phyloP scores from a whole-genome alignment of 2,113 vertebrate species.

The Vicugna pacos region DNA sequence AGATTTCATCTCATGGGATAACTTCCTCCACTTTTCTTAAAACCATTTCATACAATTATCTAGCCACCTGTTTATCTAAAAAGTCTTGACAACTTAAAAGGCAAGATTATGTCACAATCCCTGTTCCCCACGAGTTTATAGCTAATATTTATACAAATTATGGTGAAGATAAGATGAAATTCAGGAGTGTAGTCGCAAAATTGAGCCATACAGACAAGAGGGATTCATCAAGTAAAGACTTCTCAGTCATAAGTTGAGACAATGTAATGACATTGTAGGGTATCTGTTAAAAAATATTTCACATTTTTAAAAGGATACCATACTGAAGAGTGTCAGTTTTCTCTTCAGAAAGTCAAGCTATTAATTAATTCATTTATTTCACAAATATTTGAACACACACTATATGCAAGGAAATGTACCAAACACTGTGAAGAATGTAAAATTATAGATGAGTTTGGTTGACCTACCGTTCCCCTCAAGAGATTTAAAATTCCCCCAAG shows the following conservation, averaged over 20 bases:
- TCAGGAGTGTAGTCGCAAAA: background rate
- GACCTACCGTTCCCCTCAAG: background rate
- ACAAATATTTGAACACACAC: constrained; percentile 35
- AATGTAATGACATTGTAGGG: background rate
- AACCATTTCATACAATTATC: background rate
- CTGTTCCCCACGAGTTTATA: background rate
- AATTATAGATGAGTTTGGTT: background rate
- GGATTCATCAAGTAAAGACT: constrained; percentile 34
- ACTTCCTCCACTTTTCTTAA: constrained; percentile 37
- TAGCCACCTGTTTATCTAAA: constrained; percentile 27
- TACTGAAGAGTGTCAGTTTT: constrained; percentile 14
- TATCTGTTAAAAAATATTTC: constrained; percentile 26
- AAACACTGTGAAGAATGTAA: background rate
- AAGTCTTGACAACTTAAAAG: constrained; percentile 34
- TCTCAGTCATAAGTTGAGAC: background rate
- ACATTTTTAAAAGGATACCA: constrained; percentile 18
- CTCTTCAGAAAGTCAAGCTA: constrained; percentile 30
- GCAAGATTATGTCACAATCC: background rate
- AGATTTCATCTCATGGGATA: constrained; percentile 14
- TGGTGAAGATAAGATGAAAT: constrained; percentile 5
- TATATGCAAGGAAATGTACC: background rate
- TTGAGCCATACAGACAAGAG: background rate
- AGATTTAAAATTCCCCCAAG: background rate
- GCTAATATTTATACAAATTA: constrained; percentile 19
- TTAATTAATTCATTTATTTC: background rate